Evolutionary conservation across 2,888 invertebrate species (phyloP), one percentile per base, ranked within the genome.

Genomic region (Parnassius smintheus): DNA sequence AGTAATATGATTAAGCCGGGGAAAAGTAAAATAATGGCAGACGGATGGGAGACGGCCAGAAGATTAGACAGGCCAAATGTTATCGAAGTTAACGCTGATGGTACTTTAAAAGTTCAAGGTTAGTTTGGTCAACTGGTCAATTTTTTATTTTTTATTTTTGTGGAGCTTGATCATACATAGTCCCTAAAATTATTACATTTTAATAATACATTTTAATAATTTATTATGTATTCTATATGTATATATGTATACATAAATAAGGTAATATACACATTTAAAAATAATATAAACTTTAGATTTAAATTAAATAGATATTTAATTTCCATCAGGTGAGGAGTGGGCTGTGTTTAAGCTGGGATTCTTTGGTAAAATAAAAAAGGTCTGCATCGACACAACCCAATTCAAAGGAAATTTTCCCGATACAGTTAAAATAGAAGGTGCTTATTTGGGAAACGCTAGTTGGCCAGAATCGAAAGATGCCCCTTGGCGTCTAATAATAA

Each of bases 321-420:
- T n/a, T 25, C 25, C 25, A 25, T 42, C 68, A 92, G 92, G 94
- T 54, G 83, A 88, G 68, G 94, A 94, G 82, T 94, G 94, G 94
- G 93, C 93, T 11, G 83, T 94, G 22, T 93, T 94, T 73, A 92
- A 91, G 71, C 81, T 94, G 56, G 94, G 93, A 9, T 88, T 90
- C 66, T 76, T 86, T 1, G 94, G 94, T 10, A 80, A 71, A 48
- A 81, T 94, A 35, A 78, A 83, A 53, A 83, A 84, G 68, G 82
- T 94, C 49, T 92, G 92, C 72, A 86, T 94, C 0, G 94, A 94
- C 70, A 94, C 94, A 1, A 85, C 87, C 11, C 93, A 94, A 73
- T 94, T 94, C 76, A 94, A 94, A 80, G 94, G 94, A 55, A 94
- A 94, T 76, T 94, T 89, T 72, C 94, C 94, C 0, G 94, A 94